A percentile compares a stretch with the other conserved stretches of the same genome.
phyloP scores from a whole-genome alignment of 2,797 vertebrate species.

The Myoxocephalus aenaeus region DNA sequence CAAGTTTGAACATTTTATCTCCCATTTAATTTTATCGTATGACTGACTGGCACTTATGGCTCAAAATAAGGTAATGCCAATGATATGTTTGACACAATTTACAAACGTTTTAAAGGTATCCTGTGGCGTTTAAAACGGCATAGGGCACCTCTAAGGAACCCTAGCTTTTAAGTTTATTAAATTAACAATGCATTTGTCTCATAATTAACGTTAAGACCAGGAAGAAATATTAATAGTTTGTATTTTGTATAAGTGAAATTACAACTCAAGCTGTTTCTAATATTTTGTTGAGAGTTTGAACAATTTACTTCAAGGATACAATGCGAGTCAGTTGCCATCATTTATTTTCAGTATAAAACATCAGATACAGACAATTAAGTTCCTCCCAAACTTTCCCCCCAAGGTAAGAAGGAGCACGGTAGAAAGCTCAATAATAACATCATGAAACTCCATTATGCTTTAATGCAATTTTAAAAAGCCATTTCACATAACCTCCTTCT shows the following conservation, averaged over 20 bases:
- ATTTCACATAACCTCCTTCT: conserved; percentile 14
- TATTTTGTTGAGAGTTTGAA: not conserved
- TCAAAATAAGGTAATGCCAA: not conserved
- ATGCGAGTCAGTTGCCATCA: conserved; percentile 14
- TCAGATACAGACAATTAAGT: conserved; percentile 18
- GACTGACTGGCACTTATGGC: not conserved
- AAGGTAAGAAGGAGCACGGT: not conserved
- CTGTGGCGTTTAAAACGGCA: not conserved
- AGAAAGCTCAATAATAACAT: conserved; percentile 31
- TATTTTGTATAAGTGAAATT: not conserved
- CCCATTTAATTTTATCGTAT: not conserved
- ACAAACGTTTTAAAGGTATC: not conserved
- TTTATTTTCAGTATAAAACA: conserved; percentile 24
- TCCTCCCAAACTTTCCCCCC: conserved; percentile 39
- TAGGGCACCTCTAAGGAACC: not conserved
- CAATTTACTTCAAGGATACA: conserved; percentile 6
- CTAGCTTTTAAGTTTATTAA: not conserved
- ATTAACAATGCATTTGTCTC: not conserved
- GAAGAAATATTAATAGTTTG: not conserved
- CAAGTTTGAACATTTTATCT: not conserved
- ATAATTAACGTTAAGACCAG: not conserved
- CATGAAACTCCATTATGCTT: conserved; percentile 44
- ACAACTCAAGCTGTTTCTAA: not conserved
- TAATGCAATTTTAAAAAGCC: conserved; percentile 50
- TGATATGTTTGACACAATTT: not conserved